A percentile compares a stretch with the other conserved stretches of the same genome.
These are phyloP conservation scores for Diplodus puntazzo DNA, from an alignment of 2,797 vertebrate species.

Conservation along the genomic window DNA sequence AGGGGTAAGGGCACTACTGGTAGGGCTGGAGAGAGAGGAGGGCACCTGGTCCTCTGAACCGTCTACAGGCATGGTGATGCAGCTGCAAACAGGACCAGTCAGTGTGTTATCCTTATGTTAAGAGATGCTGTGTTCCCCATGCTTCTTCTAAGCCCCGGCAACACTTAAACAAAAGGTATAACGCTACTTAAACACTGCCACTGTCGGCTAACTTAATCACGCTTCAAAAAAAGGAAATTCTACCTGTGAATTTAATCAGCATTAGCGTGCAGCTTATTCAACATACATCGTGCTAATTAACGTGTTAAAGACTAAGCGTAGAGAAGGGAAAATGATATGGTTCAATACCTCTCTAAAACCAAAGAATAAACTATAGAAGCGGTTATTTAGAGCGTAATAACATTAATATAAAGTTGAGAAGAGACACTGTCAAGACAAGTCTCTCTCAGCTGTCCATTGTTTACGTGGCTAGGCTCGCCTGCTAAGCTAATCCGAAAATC, in stretches of 20 bases:
- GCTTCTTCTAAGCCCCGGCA: not conserved
- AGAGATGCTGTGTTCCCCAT: not conserved
- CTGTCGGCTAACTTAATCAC: not conserved
- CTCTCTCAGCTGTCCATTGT: slow-evolving; percentile 58
- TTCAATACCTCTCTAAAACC: rapidly evolving
- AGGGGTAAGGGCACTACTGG: slow-evolving; percentile 78
- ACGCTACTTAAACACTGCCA: too few species aligned
- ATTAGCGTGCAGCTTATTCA: not conserved
- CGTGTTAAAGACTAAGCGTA: rapidly evolving
- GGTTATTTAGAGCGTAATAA: not conserved
- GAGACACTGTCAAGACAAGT: not conserved
- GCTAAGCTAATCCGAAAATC: slow-evolving; percentile 66
- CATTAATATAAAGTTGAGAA: not conserved
- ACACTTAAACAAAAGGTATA: not conserved
- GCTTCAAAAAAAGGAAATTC: not conserved
- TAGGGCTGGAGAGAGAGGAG: slow-evolving; percentile 74
- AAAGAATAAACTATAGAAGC: rapidly evolving
- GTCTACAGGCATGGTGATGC: slow-evolving; percentile 83
- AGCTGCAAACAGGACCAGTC: slow-evolving; percentile 58
- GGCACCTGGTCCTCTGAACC: slow-evolving; percentile 76
- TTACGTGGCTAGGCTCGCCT: slow-evolving; percentile 71
- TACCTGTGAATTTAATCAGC: not conserved
- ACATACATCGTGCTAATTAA: not conserved
- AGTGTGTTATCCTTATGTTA: not conserved
- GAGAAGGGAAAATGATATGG: rapidly evolving